Evolutionary conservation across 2,797 vertebrate species (phyloP).

Genomic region (Sebastes diploproa): DNA sequence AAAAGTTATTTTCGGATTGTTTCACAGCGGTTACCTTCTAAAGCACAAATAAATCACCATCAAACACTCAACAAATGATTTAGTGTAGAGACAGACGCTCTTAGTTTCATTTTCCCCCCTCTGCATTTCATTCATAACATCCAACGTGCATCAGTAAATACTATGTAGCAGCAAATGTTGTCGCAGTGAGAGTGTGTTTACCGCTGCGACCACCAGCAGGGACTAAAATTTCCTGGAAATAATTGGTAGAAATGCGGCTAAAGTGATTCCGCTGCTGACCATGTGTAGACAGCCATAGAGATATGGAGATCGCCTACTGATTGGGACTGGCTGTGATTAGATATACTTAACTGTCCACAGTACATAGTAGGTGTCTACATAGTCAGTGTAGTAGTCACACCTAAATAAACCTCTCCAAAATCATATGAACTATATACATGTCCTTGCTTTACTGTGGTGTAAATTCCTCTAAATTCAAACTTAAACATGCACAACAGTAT

Average conservation of each 20-base stretch:
- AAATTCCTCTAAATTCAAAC: neutral
- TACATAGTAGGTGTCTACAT: neutral
- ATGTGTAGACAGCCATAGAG: neutral
- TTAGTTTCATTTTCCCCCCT: neutral
- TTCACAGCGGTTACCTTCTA: neutral
- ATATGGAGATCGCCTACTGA: neutral
- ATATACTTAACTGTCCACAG: no score
- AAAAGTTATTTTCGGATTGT: rapidly evolving
- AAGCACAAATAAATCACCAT: neutral
- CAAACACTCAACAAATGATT: neutral
- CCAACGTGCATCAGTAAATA: neutral
- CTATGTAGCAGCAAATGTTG: neutral
- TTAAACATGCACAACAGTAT: neutral
- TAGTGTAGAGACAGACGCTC: neutral
- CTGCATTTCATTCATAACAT: no score
- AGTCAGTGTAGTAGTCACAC: neutral
- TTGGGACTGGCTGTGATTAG: no score
- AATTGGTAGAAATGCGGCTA: neutral
- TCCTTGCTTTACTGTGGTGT: neutral
- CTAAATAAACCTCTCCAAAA: neutral
- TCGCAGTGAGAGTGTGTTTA: neutral
- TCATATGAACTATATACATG: neutral
- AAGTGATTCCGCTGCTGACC: neutral
- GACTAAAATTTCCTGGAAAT: neutral
- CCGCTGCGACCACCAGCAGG: neutral